These are phyloP conservation scores for Trichosurus vulpecula DNA, from an alignment of 2,797 vertebrate genomes.

Conservation along the genomic window DNA sequence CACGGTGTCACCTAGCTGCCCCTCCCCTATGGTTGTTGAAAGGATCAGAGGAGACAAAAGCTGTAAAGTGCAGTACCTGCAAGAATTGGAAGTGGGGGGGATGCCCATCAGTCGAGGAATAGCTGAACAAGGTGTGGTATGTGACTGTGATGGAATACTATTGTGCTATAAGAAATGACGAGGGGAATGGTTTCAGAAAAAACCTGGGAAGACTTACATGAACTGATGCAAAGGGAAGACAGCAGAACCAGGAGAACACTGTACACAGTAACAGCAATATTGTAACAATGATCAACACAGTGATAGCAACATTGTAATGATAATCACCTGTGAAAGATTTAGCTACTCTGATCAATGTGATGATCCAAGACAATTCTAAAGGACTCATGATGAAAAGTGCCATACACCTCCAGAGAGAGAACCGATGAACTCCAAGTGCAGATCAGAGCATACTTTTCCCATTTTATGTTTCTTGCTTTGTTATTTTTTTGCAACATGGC, in stretches of 20 bases:
- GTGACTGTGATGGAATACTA: neutral
- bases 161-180: neutral
- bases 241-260: neutral
- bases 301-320: neutral
- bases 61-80: neutral
- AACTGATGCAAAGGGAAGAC: neutral
- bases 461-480: neutral
- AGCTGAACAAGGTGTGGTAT: neutral
- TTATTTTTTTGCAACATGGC: neutral
- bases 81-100: neutral
- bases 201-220: neutral
- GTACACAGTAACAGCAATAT: neutral
- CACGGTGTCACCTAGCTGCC: too few species aligned
- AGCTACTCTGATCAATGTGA: neutral
- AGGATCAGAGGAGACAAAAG: neutral
- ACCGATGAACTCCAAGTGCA: neutral
- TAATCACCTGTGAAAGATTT: neutral
- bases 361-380: neutral
- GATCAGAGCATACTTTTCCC: neutral
- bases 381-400: neutral
- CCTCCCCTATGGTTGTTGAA: too few species aligned
- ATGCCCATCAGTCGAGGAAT: neutral
- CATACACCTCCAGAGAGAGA: neutral
- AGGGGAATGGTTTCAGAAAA: neutral
- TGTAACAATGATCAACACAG: neutral